Evolutionary conservation across 2,888 invertebrate species (phyloP), one percentile per base, ranked within the genome.

Genomic region (Liopterus haemorrhoidalis): DNA sequence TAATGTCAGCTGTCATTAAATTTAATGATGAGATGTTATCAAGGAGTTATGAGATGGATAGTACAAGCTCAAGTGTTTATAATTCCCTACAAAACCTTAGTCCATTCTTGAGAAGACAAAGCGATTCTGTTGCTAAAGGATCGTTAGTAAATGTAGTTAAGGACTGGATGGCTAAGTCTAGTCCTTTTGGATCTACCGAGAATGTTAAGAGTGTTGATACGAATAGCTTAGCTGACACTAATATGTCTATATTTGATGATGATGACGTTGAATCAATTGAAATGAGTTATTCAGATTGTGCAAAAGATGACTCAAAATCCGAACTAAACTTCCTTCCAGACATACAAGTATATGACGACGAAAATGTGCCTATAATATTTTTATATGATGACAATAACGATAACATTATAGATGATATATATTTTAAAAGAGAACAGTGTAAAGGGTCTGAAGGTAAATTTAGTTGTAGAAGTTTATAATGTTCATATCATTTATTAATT

Each of bases 101-200:
- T 14, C 33, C 16, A 25, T 45, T 45, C 25, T 15, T 24, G 11
- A 45, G 45, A 39, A 38, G 45, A 45, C 30, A 39, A 16, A 64
- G 63, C 47, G 64, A 63, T 24, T 62, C 62, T 2, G 52, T 64
- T 25, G 56, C 63, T 2, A 64, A 58, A 52, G 61, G 64, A 31
- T 56, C 54, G 14, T 54, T 69, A 16, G 64, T 63, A 55, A 59
- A 57, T 27, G 67, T 68, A 20, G 68, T 69, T 6, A 57, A 61
- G 19, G 60, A 61, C 49, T 69, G 69, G 69, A 50, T 69, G 33
- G 58, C 63, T 28, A 60, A 52, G 47, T 60, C 65, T 5, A 62
- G 62, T 43, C 59, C 62, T 3, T 64, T 63, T 42, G 57, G 58
- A 43, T 65, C 64, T 1, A 51, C 51, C 2, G 65, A 67, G 9